Conservation (phyloP, 2,888 invertebrate species). For the Coelinius sp. region DNA sequence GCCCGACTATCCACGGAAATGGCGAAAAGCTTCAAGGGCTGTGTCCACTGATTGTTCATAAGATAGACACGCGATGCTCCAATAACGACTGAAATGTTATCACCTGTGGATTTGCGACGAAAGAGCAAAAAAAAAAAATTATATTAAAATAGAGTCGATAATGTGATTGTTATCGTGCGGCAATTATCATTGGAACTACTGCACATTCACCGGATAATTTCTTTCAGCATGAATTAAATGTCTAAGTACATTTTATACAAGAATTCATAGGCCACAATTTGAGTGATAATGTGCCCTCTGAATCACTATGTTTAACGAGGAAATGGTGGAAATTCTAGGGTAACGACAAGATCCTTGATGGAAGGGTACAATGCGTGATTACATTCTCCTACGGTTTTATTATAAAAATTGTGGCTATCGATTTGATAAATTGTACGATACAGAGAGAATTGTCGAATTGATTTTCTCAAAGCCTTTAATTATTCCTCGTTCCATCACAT, state of each 20-base stretch:
- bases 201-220: too few relatives aligned
- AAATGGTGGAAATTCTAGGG: not conserved
- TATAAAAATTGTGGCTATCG: not conserved
- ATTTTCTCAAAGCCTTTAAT: not conserved
- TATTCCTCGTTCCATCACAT: constrained; percentile 9
- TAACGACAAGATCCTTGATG: not conserved
- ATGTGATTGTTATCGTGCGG: not conserved
- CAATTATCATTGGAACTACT: not conserved
- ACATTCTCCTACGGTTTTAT: not conserved
- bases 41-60: constrained; percentile 38
- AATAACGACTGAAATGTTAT: constrained; percentile 46
- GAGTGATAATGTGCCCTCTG: not conserved
- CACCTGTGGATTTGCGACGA: not conserved
- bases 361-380: not conserved
- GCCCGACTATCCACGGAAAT: constrained; percentile 13
- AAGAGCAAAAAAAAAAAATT: not conserved
- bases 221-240: not conserved
- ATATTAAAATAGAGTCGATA: not conserved
- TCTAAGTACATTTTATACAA: not conserved
- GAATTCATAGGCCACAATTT: not conserved
- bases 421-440: not conserved
- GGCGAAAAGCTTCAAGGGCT: constrained; percentile 33
- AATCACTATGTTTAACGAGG: not conserved
- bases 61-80: constrained; percentile 53
- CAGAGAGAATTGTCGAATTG: not conserved